Evolutionary conservation across 2,797 vertebrate genomes (phyloP), one percentile per base, ranked within the genome.

Genomic region (Sebastolobus altivelis): DNA sequence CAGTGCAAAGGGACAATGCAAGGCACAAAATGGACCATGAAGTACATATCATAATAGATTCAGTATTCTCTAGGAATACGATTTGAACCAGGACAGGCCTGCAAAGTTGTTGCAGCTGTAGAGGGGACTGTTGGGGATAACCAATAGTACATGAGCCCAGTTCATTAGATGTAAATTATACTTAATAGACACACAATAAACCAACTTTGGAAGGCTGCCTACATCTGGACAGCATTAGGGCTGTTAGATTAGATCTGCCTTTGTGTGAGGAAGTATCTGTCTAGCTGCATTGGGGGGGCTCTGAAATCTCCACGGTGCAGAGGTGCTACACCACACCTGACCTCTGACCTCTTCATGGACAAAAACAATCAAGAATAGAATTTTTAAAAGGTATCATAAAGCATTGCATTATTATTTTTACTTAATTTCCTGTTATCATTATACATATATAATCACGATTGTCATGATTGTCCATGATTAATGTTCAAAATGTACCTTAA

Each of bases 161-260:
- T 49, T 54, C 31, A 72, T 63, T 40, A 40, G 31, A n/a, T 31
- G 11, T 38, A 25, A 22, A 65, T 65, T 3, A 22, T 11, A 43
- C 11, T 35, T 37, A 46, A 14, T 4, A 29, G 25, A 72, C 29
- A 52, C 33, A 29, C 2, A 58, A 25, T 33, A 31, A 66, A 65
- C 8, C 60, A 35, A n/a, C 40, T 40, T 40, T 56, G 69, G 33
- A 14, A 12, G 1, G 4, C 4, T n/a, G 22, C 54, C 31, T 22
- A 27, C 40, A 84, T 75, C 40, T 86, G 73, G 60, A 75, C 16
- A 49, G 58, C 22, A 73, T 74, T 46, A 78, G 52, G 46, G 33
- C 16, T 1, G 9, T 25, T 6, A 81, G 7, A 70, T 40, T 33
- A 18, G 18, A n/a, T 79, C 12, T 9, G 2, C 31, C 3, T 38